Evolutionary conservation across 2,113 vertebrate genomes (phyloP), one percentile per base, ranked within the genome.

Genomic region (Microtus richardsoni): DNA sequence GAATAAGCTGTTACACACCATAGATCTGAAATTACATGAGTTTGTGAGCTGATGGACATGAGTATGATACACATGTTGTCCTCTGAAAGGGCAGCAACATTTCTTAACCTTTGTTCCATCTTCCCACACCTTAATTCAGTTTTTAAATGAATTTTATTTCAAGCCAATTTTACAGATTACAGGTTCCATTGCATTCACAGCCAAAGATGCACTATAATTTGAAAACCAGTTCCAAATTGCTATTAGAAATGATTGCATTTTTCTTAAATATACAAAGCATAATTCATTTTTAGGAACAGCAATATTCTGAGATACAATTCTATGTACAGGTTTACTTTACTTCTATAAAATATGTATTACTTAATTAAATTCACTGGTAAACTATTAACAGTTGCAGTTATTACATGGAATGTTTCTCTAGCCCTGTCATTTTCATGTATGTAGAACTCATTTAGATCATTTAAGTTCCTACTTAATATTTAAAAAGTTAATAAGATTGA

Each of bases 121-220:
- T 62, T n/a, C 24, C 12, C 52, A 83, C 26, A 58, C 52, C 21
- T 58, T 82, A 84, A 82, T 89, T 44, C 22, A 75, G 12, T 33
- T 84, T 96, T 96, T 73, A 91, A 92, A 60, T 66, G 74, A 71
- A 78, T 19, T 71, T 64, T 88, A 95, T 49, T 62, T 49, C 70
- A 10, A 54, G n/a, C 52, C 39, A 60, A 2, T 84, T 90, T 93
- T 74, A 82, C 11, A 68, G 39, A 77, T 62, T 71, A 82, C 33
- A 49, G 52, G 77, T 95, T 97, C 88, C 36, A 89, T 19, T 80
- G 16, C 7, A 16, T 89, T 77, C 70, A 17, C 95, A 89, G 24
- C 83, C 28, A 73, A n/a, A 68, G 77, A n/a, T 5, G 9, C 62
- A 26, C 12, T 77, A 30, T 39, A 58, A 71, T 77, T 78, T 74